phyloP scores from a whole-genome alignment of 2,113 vertebrate species.

The Bucco capensis region DNA sequence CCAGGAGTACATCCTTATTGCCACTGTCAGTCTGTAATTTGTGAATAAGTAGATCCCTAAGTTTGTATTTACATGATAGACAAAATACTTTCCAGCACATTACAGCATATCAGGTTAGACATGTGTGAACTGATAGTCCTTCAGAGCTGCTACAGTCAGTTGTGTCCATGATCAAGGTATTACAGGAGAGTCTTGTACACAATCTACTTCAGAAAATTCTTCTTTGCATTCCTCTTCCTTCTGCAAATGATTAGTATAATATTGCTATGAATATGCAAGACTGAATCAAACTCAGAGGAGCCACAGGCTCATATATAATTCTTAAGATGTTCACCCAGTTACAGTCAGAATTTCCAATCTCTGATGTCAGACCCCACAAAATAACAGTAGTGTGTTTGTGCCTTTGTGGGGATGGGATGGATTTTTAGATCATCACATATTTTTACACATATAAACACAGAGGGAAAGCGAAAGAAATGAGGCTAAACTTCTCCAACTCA shows the following conservation, averaged over 20 bases:
- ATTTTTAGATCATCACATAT: background rate
- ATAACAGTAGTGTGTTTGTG: background rate
- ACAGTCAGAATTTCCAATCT: background rate
- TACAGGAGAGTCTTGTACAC: background rate
- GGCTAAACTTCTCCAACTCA: background rate
- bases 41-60: background rate
- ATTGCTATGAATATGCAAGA: constrained; percentile 13
- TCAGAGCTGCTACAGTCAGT: background rate
- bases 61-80: background rate
- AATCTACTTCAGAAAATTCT: background rate
- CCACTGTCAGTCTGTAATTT: background rate
- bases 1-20: background rate
- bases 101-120: background rate
- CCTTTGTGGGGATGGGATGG: background rate
- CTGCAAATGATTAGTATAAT: background rate
- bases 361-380: background rate
- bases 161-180: background rate
- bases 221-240: background rate
- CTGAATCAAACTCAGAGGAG: background rate
- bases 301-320: background rate
- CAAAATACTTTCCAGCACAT: background rate
- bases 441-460: background rate
- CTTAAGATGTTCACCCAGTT: constrained; percentile 10
- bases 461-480: background rate
- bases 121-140: background rate